Evolutionary conservation across 2,888 invertebrate genomes (phyloP), one percentile per base, ranked within the genome.

Genomic region (Pollenia angustigena): DNA sequence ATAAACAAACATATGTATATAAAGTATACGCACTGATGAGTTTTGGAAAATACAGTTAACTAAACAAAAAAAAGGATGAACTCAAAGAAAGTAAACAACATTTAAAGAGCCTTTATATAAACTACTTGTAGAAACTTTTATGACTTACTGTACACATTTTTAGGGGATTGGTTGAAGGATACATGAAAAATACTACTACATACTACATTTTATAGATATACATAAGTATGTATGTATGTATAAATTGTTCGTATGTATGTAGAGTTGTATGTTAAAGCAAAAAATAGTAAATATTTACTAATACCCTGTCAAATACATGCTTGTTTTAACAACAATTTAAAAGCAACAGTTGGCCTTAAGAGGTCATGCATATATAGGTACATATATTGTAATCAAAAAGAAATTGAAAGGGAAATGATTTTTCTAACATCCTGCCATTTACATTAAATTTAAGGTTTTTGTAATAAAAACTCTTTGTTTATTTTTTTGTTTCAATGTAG

Each of bases 321-420:
- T 44, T 14, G 18, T 44, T 44, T 32, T 60, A 58, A n/a, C 12
- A 56, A 40, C 10, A 50, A 44, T 60, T 10, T 74, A 44, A 76
- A 76, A 84, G 71, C 86, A 86, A 86, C 86, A 86, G 86, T 86
- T 86, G 83, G 48, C 74, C 46, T 80, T 76, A 81, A 54, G 40
- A 50, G 81, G 66, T 52, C 62, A 68, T n/a, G n/a, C n/a, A n/a
- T n/a, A n/a, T n/a, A n/a, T n/a, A n/a, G n/a, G n/a, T n/a, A n/a
- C n/a, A n/a, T 60, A 23, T 42, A 50, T 18, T 44, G 16, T 14
- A 23, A n/a, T 6, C 7, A 69, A 50, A 46, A 50, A n/a, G 16
- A 48, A 52, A 52, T 42, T 58, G 11, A 86, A 76, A 81, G 76
- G 66, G 76, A 84, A 83, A 68, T 86, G 58, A 68, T 60, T 84